A percentile compares a stretch with the other conserved stretches of the same genome.
Evolutionary conservation across 2,888 invertebrate species (phyloP).

Genomic region (Willowsia nigromaculata): DNA sequence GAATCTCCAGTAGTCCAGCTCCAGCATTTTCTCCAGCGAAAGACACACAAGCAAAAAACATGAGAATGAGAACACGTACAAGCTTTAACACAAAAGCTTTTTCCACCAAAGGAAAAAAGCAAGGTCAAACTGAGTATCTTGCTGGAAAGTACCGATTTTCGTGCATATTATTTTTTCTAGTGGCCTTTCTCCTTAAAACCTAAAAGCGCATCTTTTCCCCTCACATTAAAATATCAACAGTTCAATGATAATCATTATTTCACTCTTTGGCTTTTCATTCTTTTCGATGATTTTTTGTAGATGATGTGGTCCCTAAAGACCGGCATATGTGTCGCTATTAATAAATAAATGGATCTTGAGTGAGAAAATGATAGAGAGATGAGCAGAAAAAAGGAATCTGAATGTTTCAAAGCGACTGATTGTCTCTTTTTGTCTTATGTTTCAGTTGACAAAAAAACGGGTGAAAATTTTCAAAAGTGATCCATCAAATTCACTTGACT

Average conservation of each 20-base stretch:
- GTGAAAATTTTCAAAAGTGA: conserved; percentile 46
- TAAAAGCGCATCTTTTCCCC: too few relatives aligned
- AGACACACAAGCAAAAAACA: background rate
- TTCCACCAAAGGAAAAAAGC: too few relatives aligned
- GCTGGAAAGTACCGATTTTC: too few relatives aligned
- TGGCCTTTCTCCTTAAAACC: too few relatives aligned
- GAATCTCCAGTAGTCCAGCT: conserved; percentile 32
- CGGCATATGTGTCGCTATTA: conserved; percentile 65
- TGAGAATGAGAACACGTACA: conserved; percentile 1
- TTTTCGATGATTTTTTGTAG: background rate
- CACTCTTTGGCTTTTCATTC: background rate
- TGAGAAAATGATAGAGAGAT: conserved; percentile 40
- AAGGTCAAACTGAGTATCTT: too few relatives aligned
- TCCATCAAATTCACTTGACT: conserved; percentile 56
- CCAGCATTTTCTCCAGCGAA: conserved; percentile 28
- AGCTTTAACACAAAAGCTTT: conserved; percentile 37
- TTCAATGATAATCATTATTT: too few relatives aligned
- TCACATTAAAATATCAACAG: too few relatives aligned
- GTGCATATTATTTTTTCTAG: background rate
- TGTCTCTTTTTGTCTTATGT: too few relatives aligned
- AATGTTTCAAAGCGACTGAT: conserved; percentile 50
- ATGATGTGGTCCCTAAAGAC: conserved; percentile 24
- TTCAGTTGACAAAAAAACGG: conserved; percentile 43
- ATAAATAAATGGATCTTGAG: conserved; percentile 73
- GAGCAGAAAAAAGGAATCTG: conserved; percentile 54